These are phyloP conservation scores for Bolborhynchus lineola DNA, from an alignment of 2,113 vertebrate species.

Conservation along the genomic window DNA sequence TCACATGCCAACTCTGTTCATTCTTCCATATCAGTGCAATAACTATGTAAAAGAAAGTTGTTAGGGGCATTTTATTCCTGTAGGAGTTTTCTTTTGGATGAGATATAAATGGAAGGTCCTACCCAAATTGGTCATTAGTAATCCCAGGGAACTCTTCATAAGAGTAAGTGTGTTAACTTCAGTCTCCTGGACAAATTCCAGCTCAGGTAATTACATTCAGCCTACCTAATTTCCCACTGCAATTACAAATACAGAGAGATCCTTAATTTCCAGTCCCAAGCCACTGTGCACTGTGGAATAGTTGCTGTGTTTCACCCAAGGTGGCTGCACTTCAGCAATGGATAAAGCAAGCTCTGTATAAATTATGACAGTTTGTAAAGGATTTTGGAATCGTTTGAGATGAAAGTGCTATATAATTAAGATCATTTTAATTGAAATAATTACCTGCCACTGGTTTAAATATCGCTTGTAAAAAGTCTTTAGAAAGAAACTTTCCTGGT, in stretches of 20 bases:
- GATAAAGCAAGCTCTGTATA: neutral
- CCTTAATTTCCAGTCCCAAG: slow-evolving; percentile 55
- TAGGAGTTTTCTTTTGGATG: slow-evolving; percentile 6
- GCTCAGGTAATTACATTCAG: slow-evolving; percentile 62
- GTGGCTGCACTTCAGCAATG: neutral
- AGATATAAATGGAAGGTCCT: slow-evolving; percentile 20
- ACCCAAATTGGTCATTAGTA: slow-evolving; percentile 36
- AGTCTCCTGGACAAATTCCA: slow-evolving; percentile 59
- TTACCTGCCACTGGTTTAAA: neutral
- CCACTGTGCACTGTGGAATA: neutral
- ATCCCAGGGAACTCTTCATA: slow-evolving; percentile 21
- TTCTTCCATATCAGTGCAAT: neutral
- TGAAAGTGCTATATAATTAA: neutral
- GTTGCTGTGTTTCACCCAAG: slow-evolving; percentile 6
- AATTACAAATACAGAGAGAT: slow-evolving; percentile 57
- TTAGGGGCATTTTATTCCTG: neutral
- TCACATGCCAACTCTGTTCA: neutral
- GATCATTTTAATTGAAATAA: neutral
- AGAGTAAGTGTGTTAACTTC: slow-evolving; percentile 37
- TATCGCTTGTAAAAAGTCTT: neutral
- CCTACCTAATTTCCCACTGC: slow-evolving; percentile 63
- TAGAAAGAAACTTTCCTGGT: neutral
- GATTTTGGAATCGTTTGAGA: neutral
- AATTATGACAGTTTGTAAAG: slow-evolving; percentile 8
- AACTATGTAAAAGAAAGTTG: neutral